phyloP scores from a whole-genome alignment of 2,797 vertebrate species.

The Nannoperca obscura region DNA sequence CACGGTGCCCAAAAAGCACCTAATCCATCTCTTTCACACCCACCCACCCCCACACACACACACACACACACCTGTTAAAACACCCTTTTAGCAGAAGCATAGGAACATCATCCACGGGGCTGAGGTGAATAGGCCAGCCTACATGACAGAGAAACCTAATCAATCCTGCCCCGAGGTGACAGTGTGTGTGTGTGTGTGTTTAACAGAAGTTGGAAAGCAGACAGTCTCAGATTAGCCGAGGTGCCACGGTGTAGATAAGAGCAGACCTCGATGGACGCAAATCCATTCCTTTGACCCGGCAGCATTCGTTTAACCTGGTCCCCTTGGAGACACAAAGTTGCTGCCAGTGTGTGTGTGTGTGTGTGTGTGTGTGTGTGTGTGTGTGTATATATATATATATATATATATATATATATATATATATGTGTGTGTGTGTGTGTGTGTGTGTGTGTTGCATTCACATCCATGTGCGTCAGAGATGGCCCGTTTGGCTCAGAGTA shows the following conservation, averaged over 20 bases:
- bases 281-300: constrained; percentile 51
- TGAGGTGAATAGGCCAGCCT: constrained; percentile 50
- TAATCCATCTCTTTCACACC: constrained; percentile 1
- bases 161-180: constrained; percentile 47
- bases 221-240: constrained; percentile 55
- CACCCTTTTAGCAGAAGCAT: constrained; percentile 51
- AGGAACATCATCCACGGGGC: constrained; percentile 49
- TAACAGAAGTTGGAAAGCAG: constrained; percentile 33
- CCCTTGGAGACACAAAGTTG: constrained; percentile 27
- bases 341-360: constrained; percentile 1
- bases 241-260: constrained; percentile 57
- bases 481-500: constrained; percentile 31
- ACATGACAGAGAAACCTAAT: constrained; percentile 59
- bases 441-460: constrained; percentile 24
- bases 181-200: neutral
- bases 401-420: neutral
- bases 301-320: constrained; percentile 12
- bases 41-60: constrained; percentile 11
- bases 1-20: neutral
- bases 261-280: constrained; percentile 31
- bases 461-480: constrained; percentile 57
- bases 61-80: constrained; percentile 43
- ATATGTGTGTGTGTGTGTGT: neutral
- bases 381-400: neutral
- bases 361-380: neutral